These are phyloP conservation scores for Anastatus disparis DNA, from an alignment of 1,140 invertebrate genomes.

Conservation along the genomic window DNA sequence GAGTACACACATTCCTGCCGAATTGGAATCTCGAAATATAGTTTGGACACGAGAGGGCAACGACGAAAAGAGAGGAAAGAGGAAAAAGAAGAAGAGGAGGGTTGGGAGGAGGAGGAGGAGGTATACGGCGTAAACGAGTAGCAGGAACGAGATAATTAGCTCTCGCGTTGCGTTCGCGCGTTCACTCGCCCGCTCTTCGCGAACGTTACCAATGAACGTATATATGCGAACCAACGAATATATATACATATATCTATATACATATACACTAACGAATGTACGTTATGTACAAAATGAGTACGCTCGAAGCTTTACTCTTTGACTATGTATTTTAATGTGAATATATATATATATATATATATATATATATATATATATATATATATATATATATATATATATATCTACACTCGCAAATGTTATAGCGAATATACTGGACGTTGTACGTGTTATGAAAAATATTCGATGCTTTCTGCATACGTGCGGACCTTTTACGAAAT, in stretches of 20 bases:
- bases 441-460: no score
- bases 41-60: neutral
- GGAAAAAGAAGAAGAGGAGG: neutral
- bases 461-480: no score
- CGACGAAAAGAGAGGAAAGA: neutral
- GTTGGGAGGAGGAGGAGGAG: neutral
- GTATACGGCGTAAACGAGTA: constrained; percentile 31
- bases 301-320: no score
- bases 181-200: neutral
- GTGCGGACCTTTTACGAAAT: no score
- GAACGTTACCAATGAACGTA: neutral
- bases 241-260: neutral
- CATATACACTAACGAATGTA: neutral
- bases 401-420: no score
- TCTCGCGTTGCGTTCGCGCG: neutral
- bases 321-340: no score
- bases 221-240: neutral
- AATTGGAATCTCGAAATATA: constrained; percentile 42
- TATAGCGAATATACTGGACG: no score
- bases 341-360: no score
- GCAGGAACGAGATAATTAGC: constrained; percentile 38
- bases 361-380: no score
- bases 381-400: no score
- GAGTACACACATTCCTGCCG: constrained; percentile 43
- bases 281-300: no score